Conservation (phyloP, 2,797 vertebrate species). For the Lerista edwardsae region DNA sequence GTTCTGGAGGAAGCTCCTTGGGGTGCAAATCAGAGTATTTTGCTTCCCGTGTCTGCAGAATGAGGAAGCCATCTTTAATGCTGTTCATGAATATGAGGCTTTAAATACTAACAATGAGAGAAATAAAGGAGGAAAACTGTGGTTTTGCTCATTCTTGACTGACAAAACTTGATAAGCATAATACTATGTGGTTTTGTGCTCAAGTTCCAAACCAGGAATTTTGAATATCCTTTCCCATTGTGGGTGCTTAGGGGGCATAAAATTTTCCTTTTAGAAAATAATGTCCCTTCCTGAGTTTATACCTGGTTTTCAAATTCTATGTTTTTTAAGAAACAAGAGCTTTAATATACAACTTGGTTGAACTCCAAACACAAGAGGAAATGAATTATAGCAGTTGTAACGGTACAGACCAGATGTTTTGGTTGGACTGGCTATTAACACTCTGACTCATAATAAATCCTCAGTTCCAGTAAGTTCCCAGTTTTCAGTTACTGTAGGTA, state of each 20-base stretch:
- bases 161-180: neutral
- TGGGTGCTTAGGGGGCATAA: neutral
- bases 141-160: neutral
- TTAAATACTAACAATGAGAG: neutral
- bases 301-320: constrained; percentile 61
- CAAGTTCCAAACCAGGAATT: neutral
- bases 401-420: constrained; percentile 82
- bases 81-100: neutral
- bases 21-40: neutral
- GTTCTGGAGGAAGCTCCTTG: too few species aligned
- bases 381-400: constrained; percentile 79
- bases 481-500: constrained; percentile 82
- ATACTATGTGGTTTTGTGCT: neutral
- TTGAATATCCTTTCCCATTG: neutral
- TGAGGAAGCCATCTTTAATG: neutral
- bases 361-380: constrained; percentile 79
- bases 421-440: constrained; percentile 79
- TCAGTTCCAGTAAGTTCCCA: constrained; percentile 84
- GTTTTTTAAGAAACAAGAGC: constrained; percentile 74
- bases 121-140: neutral
- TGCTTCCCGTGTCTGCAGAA: neutral
- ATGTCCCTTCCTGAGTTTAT: neutral
- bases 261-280: neutral
- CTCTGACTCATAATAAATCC: constrained; percentile 82
- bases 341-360: constrained; percentile 72